Base-by-base conservation (phyloP, 2,797 vertebrate species). In the Sciurus carolinensis region DNA sequence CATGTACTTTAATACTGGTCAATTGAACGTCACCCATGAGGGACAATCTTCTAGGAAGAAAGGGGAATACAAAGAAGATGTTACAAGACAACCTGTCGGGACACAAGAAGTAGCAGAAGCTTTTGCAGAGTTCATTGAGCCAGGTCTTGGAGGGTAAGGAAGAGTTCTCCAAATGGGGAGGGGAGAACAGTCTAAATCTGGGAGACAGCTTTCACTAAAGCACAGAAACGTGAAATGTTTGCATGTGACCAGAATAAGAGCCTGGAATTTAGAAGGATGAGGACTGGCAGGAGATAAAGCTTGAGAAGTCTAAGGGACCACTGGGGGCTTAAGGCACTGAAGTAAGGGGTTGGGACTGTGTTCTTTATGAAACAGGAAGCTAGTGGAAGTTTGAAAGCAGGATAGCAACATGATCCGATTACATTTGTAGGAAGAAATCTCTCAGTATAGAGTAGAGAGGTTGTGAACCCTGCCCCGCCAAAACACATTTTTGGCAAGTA, bases 371-470 rank as follows among this genome's bases (percentile, higher is more conserved):
- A 54, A 30, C 59, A 17, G 72, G 62, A 94, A 84, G 91, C 44
- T 14, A 33, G 44, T 39, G 22, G 59, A 82, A 52, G 50, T 7
- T 88, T 72, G 72, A 39, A 73, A 80, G 52, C 75, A 79, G 24
- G 30, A 54, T 18, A 28, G 33, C 42, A 64, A 3, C 62, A 33
- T 7, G 24, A 72, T 20, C 4, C 5, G 17, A 4, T 42, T 84
- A n/a, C 50, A 28, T 67, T 81, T 91, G 87, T 81, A 64, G 69
- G 39, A 80, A 71, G 87, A 80, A 76, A 47, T 52, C 39, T 87
- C 71, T 42, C 5, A 11, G 71, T 72, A 50, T 33, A 67, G 36
- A 77, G 42, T 33, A 69, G 15, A 76, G 76, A 71, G 52, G 64
- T 47, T 52, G 5, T 36, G 66, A 91, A 62, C 28, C 9, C 28